phyloP scores from a whole-genome alignment of 2,888 invertebrate genomes.

The Leptopilina myrica region DNA sequence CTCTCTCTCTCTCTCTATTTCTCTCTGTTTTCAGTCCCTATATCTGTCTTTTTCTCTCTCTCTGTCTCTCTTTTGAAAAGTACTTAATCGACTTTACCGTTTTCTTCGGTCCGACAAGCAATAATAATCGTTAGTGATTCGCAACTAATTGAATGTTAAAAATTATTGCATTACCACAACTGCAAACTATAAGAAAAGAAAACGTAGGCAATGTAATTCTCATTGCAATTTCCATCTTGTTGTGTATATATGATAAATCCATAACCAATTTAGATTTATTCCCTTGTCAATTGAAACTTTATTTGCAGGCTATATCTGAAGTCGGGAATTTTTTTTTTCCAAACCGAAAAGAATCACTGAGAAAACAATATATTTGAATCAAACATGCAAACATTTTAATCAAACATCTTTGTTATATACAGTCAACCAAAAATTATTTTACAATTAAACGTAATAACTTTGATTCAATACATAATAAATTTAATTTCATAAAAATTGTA shows the following conservation, averaged over 20 bases:
- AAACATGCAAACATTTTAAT: too few relatives aligned
- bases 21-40: too few relatives aligned
- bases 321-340: too few relatives aligned
- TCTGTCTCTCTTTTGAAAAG: not conserved
- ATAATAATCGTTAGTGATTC: slow-evolving; percentile 37
- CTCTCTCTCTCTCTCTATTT: too few relatives aligned
- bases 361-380: too few relatives aligned
- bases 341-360: too few relatives aligned
- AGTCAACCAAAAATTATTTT: too few relatives aligned
- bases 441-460: too few relatives aligned
- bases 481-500: too few relatives aligned
- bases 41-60: too few relatives aligned
- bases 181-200: slow-evolving; percentile 12
- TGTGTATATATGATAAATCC: slow-evolving; percentile 17
- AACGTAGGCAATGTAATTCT: not conserved
- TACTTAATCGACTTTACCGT: slow-evolving; percentile 29
- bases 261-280: slow-evolving; percentile 31
- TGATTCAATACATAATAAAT: too few relatives aligned
- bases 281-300: slow-evolving; percentile 24
- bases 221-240: slow-evolving; percentile 17
- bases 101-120: slow-evolving; percentile 25
- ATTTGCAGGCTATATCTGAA: not conserved
- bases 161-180: slow-evolving; percentile 29
- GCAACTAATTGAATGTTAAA: slow-evolving; percentile 32
- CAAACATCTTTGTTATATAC: too few relatives aligned